These are phyloP conservation scores for Cosmopolites sordidus DNA, from an alignment of 2,888 invertebrate species.

Conservation along the genomic window DNA sequence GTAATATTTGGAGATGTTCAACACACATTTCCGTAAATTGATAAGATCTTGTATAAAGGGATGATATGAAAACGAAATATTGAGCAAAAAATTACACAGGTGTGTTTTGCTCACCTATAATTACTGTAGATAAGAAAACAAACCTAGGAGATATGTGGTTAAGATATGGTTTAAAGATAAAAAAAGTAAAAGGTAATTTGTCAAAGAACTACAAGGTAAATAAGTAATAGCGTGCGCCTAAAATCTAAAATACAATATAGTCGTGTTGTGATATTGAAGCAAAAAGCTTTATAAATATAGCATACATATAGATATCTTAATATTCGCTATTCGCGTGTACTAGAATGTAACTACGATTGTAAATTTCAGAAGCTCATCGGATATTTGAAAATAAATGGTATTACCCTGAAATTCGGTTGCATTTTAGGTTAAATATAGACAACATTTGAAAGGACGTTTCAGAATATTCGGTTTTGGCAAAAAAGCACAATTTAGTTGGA, in stretches of 20 bases:
- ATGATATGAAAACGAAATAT: slow-evolving; percentile 21
- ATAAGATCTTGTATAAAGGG: slow-evolving; percentile 1
- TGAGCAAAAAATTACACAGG: slow-evolving; percentile 34
- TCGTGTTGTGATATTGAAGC: slow-evolving; percentile 50
- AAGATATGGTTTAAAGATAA: slow-evolving; percentile 35
- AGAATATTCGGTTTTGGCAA: too few species aligned
- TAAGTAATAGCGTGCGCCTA: slow-evolving; percentile 47
- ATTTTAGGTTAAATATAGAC: slow-evolving; percentile 26
- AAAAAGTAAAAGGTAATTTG: slow-evolving; percentile 16
- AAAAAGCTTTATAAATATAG: slow-evolving; percentile 47
- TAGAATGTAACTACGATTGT: slow-evolving; percentile 30
- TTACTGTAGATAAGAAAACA: slow-evolving; percentile 18
- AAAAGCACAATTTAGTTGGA: too few species aligned
- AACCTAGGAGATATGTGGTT: slow-evolving; percentile 34
- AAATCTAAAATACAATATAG: slow-evolving; percentile 44
- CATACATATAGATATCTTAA: slow-evolving; percentile 45
- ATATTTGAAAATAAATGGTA: slow-evolving; percentile 30
- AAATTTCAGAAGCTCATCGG: slow-evolving; percentile 19
- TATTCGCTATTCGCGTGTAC: slow-evolving; percentile 32
- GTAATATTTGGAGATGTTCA: not conserved
- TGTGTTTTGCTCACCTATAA: slow-evolving; percentile 15
- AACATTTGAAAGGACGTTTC: not conserved
- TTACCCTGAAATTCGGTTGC: slow-evolving; percentile 44
- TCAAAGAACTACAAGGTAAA: slow-evolving; percentile 25
- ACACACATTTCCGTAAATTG: not conserved